Evolutionary conservation across 2,888 invertebrate species (phyloP).

Genomic region (Ctenicera cuprea): DNA sequence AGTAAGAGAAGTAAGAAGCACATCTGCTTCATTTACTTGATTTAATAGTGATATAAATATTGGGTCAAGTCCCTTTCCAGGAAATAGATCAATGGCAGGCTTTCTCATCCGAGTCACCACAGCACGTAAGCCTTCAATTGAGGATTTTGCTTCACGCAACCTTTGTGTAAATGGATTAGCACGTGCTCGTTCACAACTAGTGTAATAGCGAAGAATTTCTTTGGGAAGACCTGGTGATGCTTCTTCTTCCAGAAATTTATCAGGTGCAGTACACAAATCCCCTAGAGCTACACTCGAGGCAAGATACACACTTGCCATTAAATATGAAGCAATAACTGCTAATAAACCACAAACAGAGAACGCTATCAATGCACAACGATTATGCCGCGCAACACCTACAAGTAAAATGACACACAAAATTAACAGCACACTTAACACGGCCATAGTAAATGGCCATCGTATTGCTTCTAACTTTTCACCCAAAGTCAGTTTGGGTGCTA

Average conservation of each 20-base stretch:
- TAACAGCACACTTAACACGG: slow-evolving; percentile 88
- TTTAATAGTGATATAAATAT: slow-evolving; percentile 85
- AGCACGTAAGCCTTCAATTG: slow-evolving; percentile 72
- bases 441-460: slow-evolving; percentile 94
- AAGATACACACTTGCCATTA: slow-evolving; percentile 90
- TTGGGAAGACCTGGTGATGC: slow-evolving; percentile 68
- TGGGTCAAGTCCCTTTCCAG: slow-evolving; percentile 78
- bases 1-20: slow-evolving; percentile 80
- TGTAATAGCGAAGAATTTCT: slow-evolving; percentile 79
- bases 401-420: slow-evolving; percentile 92
- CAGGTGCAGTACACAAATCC: slow-evolving; percentile 84
- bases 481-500: slow-evolving; percentile 77
- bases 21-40: slow-evolving; percentile 86
- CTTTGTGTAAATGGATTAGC: slow-evolving; percentile 89
- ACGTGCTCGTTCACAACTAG: slow-evolving; percentile 87
- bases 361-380: slow-evolving; percentile 91
- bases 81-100: slow-evolving; percentile 74
- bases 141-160: slow-evolving; percentile 80
- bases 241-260: slow-evolving; percentile 71
- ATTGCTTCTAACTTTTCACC: slow-evolving; percentile 83
- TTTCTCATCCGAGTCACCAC: slow-evolving; percentile 73
- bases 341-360: slow-evolving; percentile 91
- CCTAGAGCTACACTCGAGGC: slow-evolving; percentile 86
- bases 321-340: slow-evolving; percentile 92
- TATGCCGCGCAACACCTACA: slow-evolving; percentile 92